Conservation (phyloP, 2,113 vertebrate genomes). For the Semnornis frantzii region DNA sequence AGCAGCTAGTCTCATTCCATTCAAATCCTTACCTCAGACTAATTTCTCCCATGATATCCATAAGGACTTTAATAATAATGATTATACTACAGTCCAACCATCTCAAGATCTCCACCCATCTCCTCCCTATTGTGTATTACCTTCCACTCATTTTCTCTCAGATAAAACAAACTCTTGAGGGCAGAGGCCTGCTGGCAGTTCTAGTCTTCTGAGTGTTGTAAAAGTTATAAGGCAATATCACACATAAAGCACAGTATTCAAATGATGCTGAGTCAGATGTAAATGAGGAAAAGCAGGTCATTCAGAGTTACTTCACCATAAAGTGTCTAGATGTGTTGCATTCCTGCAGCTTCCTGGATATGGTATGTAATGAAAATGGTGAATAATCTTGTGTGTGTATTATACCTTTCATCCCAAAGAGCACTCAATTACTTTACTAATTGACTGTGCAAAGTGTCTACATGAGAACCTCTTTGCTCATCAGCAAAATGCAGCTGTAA, state of each 20-base stretch:
- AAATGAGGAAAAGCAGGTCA: constrained; percentile 69
- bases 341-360: constrained; percentile 57
- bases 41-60: constrained; percentile 62
- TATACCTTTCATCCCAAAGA: constrained; percentile 59
- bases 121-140: constrained; percentile 62
- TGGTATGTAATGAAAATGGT: constrained; percentile 57
- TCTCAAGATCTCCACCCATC: constrained; percentile 52
- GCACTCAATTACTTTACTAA: constrained; percentile 65
- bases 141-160: constrained; percentile 55
- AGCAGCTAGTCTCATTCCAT: constrained; percentile 39
- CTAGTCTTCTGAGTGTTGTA: constrained; percentile 38
- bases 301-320: constrained; percentile 54
- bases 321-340: constrained; percentile 44
- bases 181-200: constrained; percentile 57
- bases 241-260: constrained; percentile 47
- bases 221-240: constrained; percentile 57
- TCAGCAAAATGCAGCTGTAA: neutral
- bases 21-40: constrained; percentile 61
- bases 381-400: constrained; percentile 36
- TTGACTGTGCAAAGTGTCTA: constrained; percentile 41
- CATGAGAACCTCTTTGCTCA: constrained; percentile 27
- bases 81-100: constrained; percentile 51
- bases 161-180: constrained; percentile 62
- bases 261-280: constrained; percentile 57
- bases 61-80: constrained; percentile 56